Evolutionary conservation across 92 coral and sea anemone genomes (phyloP), one percentile per base, ranked within the genome.

Genomic region (Meandrina meandrites): DNA sequence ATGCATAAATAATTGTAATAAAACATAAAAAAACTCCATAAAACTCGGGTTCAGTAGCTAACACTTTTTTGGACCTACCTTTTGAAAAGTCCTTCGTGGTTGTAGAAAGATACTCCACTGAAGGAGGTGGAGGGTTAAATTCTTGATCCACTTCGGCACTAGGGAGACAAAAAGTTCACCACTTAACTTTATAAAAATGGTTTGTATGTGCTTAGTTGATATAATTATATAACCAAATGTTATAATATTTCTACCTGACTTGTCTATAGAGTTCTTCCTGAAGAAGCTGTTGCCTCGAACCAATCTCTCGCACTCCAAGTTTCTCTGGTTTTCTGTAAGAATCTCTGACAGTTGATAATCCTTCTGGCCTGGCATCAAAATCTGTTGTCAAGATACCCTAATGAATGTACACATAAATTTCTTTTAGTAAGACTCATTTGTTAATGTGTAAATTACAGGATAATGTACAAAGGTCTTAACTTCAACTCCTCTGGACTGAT

Each of bases 341-440:
- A 88, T 93, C 96, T 83, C 90, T 92, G 22, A 94, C 94, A 68
- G 99, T 97, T 28, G 97, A 93, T 12, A 97, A 69, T 11, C 93
- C 79, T 79, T 97, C 99, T 84, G 91, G 89, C 89, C 88, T 85
- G 40, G 99, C 93, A 66, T 91, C 93, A 89, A 97, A 93, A 45
- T 93, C 88, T 82, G 99, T 97, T 32, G 97, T 97, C 89, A 97
- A 66, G 80, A 97, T 94, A 57, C 99, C 99, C 99, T 97, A 12
- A 16, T 18, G 12, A 32, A 66, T 66, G 18, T 28, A 27, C 1
- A 28, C 2, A 66, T 27, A 66, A 66, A 15, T 54, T 15, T 18
- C 5, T 13, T 54, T 54, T 18, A 1, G 0, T 54, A 14, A 14
- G 60, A 54, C 22, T 54, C 21, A 54, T 48, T 48, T 48, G 48